Base-by-base conservation (phyloP, 2,888 invertebrate genomes). In the Eumerus sabulonum region DNA sequence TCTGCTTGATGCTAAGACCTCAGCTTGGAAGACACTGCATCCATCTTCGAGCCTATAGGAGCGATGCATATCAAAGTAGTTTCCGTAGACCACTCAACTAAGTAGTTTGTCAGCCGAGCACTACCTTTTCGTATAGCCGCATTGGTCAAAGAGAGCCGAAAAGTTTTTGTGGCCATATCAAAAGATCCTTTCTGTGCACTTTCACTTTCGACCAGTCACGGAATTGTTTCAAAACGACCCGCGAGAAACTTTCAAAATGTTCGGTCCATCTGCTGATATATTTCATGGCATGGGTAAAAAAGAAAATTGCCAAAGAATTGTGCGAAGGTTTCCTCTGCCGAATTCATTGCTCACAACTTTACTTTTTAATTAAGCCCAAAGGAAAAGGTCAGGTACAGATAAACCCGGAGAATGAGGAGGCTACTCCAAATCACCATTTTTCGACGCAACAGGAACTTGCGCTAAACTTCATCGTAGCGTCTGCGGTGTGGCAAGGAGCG, bases 251-350 rank as follows among this genome's bases (percentile, higher is more conserved):
- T 38, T 53, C 38, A 53, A 53, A 53, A 38, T 53, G 16, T 14
- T 50, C 50, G 13, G 27, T 50, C n/a, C n/a, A 36, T 18, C 27
- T 50, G 44, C 56, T 59, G 60, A 82, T 71, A 72, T 64, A 47
- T 60, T 38, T 56, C 63, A 63, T 19, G 59, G 36, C 54, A 40
- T 54, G 9, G 16, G 36, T 9, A 36, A 36, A 36, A 9, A 9
- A 11, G 36, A 36, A 36, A 36, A 11, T 36, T 36, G 11, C 36
- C 36, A 36, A 36, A 36, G 36, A 36, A 36, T 36, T 36, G 36
- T 36, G 36, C 11, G 11, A 36, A 36, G 11, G 5, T 11, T 36
- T 36, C 36, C 11, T 36, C 36, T 36, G 11, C 11, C 36, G 36
- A 5, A 11, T 36, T 36, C 11, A 36, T 36, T 36, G 36, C 36